Percentiles rank a stretch among this genome's conserved stretches.
These are phyloP conservation scores for Leuciscus idus DNA, from an alignment of 2,113 vertebrate genomes.

Conservation along the genomic window DNA sequence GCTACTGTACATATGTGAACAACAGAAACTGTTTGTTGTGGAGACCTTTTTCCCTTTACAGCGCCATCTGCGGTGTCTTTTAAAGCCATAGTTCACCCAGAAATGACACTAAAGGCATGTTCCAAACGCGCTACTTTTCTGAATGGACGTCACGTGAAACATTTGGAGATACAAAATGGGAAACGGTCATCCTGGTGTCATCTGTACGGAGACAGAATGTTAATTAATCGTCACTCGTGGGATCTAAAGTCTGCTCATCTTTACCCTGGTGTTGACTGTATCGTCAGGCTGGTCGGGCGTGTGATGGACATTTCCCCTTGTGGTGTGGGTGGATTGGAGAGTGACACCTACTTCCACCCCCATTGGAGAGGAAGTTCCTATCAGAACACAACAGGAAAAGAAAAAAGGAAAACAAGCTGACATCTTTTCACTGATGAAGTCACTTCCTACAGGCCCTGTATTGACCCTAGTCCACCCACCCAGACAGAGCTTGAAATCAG, in stretches of 20 bases:
- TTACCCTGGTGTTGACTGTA: conserved; percentile 39
- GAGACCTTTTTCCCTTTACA: background rate
- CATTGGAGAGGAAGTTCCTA: conserved; percentile 78
- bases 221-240: conserved; percentile 42
- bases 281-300: conserved; percentile 36
- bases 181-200: conserved; percentile 73
- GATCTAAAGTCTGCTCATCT: conserved; percentile 41
- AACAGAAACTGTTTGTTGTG: background rate
- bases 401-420: conserved; percentile 74
- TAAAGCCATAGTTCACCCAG: background rate
- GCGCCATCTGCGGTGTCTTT: background rate
- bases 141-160: conserved; percentile 39
- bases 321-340: conserved; percentile 64
- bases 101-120: background rate
- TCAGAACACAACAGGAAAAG: conserved; percentile 85
- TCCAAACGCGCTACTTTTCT: conserved; percentile 17
- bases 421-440: conserved; percentile 82
- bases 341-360: conserved; percentile 77
- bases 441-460: conserved; percentile 74
- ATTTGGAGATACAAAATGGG: conserved; percentile 61
- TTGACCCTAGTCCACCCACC: conserved; percentile 48
- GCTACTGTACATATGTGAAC: conserved; percentile 1
- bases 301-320: conserved; percentile 63
- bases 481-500: conserved; percentile 3
- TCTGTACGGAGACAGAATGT: conserved; percentile 42